Conservation (phyloP, 37 sponge, comb jelly and placozoan species). For the Bolinopsis microptera region DNA sequence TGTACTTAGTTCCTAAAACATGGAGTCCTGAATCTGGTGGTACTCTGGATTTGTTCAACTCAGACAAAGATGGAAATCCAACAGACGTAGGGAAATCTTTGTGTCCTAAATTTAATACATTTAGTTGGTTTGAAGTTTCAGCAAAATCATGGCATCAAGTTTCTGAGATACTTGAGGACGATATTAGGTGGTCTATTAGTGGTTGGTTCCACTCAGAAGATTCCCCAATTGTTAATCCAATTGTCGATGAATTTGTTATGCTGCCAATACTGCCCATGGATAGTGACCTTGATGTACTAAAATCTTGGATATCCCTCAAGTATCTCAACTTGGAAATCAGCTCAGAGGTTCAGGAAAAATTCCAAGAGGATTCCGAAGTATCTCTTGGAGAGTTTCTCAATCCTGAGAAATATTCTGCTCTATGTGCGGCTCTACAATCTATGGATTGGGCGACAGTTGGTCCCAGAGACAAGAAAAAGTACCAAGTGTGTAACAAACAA, state of each 20-base stretch:
- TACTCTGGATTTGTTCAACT: slow-evolving; percentile 13
- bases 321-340: slow-evolving; percentile 45
- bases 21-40: slow-evolving; percentile 44
- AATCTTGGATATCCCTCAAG: slow-evolving; percentile 51
- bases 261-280: background rate
- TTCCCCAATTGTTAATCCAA: background rate
- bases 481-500: background rate
- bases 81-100: background rate
- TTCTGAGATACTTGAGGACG: slow-evolving; percentile 28
- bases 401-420: background rate
- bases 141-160: slow-evolving; percentile 60
- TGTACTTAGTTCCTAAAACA: slow-evolving; percentile 20
- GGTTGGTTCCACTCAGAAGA: slow-evolving; percentile 60
- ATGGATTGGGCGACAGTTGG: slow-evolving; percentile 33
- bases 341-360: slow-evolving; percentile 36
- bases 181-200: slow-evolving; percentile 59
- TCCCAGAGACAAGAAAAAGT: background rate
- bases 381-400: slow-evolving; percentile 28
- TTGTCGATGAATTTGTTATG: too few relatives aligned
- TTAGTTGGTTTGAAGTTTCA: slow-evolving; percentile 48
- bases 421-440: background rate
- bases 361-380: slow-evolving; percentile 59
- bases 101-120: slow-evolving; percentile 19
- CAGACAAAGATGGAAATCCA: background rate
- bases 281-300: background rate